These are phyloP conservation scores for Mirounga angustirostris DNA, from an alignment of 2,113 vertebrate species.

Conservation along the genomic window DNA sequence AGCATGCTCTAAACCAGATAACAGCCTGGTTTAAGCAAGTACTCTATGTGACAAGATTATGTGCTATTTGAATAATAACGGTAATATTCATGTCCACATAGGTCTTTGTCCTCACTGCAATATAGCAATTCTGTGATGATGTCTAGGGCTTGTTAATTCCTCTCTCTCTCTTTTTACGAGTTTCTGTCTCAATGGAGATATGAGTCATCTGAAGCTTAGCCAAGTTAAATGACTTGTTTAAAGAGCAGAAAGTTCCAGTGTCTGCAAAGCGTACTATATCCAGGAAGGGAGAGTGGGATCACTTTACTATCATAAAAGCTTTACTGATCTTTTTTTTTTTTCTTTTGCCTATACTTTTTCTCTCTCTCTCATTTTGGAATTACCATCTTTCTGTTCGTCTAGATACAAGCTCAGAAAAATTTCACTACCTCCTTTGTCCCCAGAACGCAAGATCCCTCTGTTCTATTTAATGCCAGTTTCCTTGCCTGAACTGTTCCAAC, in stretches of 20 bases:
- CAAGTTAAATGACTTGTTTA: not conserved
- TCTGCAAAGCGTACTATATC: not conserved
- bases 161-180: not conserved
- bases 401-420: not conserved
- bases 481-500: not conserved
- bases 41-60: not conserved
- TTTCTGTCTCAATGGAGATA: not conserved
- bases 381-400: not conserved
- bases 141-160: not conserved
- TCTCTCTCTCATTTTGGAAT: not conserved
- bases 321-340: not conserved
- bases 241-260: not conserved
- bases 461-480: not conserved
- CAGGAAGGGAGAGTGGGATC: not conserved
- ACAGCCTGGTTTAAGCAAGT: slow-evolving; percentile 29
- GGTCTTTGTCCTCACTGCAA: not conserved
- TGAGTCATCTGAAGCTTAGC: slow-evolving; percentile 41
- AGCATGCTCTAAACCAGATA: not conserved
- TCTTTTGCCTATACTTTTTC: not conserved
- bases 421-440: not conserved
- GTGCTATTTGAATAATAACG: slow-evolving; percentile 22
- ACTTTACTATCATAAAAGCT: not conserved
- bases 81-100: not conserved
- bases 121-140: not conserved
- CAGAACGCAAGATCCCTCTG: not conserved